These are phyloP conservation scores for Willisornis vidua DNA, from an alignment of 2,113 vertebrate species.

Conservation along the genomic window DNA sequence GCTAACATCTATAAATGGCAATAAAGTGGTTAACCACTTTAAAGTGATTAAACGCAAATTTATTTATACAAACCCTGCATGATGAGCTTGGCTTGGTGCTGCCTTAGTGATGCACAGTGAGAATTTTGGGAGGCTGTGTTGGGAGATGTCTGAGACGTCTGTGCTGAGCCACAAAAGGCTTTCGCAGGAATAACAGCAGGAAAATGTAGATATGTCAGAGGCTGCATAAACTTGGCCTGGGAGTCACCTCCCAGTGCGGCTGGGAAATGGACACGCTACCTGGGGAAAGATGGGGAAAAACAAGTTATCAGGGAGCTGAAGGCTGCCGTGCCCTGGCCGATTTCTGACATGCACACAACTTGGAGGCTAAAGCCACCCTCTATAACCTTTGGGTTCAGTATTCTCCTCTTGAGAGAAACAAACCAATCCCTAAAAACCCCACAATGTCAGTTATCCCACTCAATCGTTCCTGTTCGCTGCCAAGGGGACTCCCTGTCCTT, in stretches of 20 bases:
- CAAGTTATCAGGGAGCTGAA: neutral
- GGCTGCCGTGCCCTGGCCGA: neutral
- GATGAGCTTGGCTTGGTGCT: neutral
- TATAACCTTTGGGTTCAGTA: neutral
- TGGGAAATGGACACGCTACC: neutral
- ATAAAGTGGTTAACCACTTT: conserved; percentile 52
- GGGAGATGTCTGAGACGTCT: neutral
- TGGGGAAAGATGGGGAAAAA: neutral
- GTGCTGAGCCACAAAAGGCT: neutral
- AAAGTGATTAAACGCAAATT: conserved; percentile 48
- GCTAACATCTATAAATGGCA: conserved; percentile 29
- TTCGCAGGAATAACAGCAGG: neutral
- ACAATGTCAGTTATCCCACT: neutral
- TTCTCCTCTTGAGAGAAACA: neutral
- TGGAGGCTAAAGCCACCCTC: neutral
- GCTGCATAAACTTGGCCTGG: neutral
- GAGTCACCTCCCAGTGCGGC: neutral
- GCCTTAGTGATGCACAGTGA: neutral
- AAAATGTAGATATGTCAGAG: neutral
- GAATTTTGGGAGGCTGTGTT: neutral
- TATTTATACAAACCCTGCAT: conserved; percentile 9
- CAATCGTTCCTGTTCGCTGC: neutral
- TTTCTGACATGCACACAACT: neutral
- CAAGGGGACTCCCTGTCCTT: neutral
- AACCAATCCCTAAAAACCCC: neutral